These are phyloP conservation scores for Xanthorhoe spadicearia DNA, from an alignment of 2,888 invertebrate genomes.

Conservation along the genomic window DNA sequence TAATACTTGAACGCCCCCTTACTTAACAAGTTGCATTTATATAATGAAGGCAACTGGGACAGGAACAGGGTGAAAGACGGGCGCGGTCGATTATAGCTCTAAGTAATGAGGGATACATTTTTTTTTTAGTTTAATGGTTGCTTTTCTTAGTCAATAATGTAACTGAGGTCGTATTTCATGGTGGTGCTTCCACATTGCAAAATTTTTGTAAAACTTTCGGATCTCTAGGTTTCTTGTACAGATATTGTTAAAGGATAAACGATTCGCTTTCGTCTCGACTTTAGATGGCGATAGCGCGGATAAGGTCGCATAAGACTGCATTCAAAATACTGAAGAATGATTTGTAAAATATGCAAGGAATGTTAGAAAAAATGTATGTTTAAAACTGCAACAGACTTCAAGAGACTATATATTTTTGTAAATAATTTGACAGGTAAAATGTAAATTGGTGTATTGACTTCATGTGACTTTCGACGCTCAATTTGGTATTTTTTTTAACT, in stretches of 20 bases:
- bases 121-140: conserved; percentile 38
- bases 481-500: conserved; percentile 28
- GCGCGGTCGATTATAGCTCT: conserved; percentile 39
- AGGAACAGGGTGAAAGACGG: too few species aligned
- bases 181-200: conserved; percentile 26
- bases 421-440: conserved; percentile 39
- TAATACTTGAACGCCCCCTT: too few species aligned
- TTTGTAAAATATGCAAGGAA: conserved; percentile 33
- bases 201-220: conserved; percentile 19
- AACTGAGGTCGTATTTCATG: conserved; percentile 19
- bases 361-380: conserved; percentile 27
- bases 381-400: conserved; percentile 22
- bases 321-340: conserved; percentile 27
- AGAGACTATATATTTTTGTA: conserved; percentile 32
- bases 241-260: conserved; percentile 19
- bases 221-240: conserved; percentile 37
- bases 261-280: conserved; percentile 9
- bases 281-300: conserved; percentile 12
- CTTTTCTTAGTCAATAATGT: conserved; percentile 37
- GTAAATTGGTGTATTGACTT: conserved; percentile 21
- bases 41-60: not conserved
- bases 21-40: not conserved
- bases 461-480: conserved; percentile 27
- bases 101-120: conserved; percentile 39
- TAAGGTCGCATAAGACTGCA: conserved; percentile 34